Conservation (phyloP, 2,113 vertebrate species). For the Lamprotornis superbus region DNA sequence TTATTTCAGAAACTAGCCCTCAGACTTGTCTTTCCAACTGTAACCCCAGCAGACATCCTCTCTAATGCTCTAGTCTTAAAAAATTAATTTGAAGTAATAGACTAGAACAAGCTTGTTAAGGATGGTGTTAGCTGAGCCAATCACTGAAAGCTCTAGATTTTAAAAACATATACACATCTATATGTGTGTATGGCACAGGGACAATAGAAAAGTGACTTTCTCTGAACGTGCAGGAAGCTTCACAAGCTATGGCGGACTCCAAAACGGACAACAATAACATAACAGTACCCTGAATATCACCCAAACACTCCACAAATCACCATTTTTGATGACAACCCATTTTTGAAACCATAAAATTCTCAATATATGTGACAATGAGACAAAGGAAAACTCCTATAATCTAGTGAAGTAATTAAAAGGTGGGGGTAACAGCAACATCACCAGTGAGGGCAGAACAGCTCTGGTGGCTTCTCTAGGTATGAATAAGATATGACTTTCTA, state of each 20-base stretch:
- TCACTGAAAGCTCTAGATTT: background rate
- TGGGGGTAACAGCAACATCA: background rate
- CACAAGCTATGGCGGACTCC: background rate
- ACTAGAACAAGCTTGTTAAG: slow-evolving; percentile 53
- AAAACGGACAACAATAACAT: background rate
- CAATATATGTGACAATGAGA: background rate
- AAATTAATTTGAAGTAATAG: slow-evolving; percentile 63
- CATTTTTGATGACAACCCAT: background rate
- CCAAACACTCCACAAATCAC: background rate
- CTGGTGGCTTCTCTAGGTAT: background rate
- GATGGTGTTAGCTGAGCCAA: background rate
- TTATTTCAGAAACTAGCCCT: slow-evolving; percentile 19
- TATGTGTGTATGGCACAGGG: background rate
- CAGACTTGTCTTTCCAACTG: slow-evolving; percentile 37
- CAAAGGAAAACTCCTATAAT: background rate
- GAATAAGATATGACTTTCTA: background rate
- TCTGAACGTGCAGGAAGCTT: background rate
- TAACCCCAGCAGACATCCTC: slow-evolving; percentile 32
- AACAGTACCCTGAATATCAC: background rate
- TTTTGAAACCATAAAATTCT: background rate
- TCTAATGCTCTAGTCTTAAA: slow-evolving; percentile 49
- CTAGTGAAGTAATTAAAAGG: background rate
- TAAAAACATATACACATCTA: background rate
- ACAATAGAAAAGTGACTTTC: background rate
- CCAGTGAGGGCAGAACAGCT: background rate